Base-by-base conservation (phyloP, 2,888 invertebrate genomes). In the Beris chalybata region DNA sequence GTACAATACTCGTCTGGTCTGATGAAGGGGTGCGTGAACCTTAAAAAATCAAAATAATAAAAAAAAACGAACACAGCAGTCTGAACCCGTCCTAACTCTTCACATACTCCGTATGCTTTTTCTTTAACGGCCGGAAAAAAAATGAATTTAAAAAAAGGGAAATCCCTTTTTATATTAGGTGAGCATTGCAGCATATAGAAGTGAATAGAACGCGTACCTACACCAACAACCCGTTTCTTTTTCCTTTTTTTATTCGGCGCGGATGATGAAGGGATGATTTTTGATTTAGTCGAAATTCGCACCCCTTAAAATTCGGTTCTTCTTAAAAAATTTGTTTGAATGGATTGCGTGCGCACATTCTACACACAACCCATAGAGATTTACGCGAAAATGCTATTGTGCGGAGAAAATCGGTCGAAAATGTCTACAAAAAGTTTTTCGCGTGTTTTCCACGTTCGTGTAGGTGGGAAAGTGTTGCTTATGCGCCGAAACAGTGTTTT, bases 201-300 rank as follows among this genome's bases (percentile, higher is more conserved):
- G 22, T 61, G 61, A 52, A 59, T 59, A 50, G 52, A 22, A 50
- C 38, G 22, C 22, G n/a, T 11, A 50, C 43, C 22, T 58, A 58
- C 54, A 63, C 66, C 54, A 68, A 61, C 68, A 68, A 68, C 68
- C 66, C 68, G 68, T 68, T 68, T 66, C 50, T 31, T 48, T n/a
- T 22, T 22, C 22, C 22, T 2, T 22, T 22, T 22, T 22, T 22
- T 22, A 22, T 38, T 38, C 50, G n/a, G 50, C 50, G 61, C 52
- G n/a, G 52, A 57, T 64, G 63, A 57, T 64, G 70, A 70, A 70
- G 70, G 68, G 70, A 68, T 70, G 66, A 69, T 67, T 69, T 70
- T 70, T 67, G 69, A 70, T 69, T 71, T 70, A 71, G 71, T 71
- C 70, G 69, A 71, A 68, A 67, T 68, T 70, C 64, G 71, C 69